These are phyloP conservation scores for Callipepla californica DNA, from an alignment of 2,113 vertebrate genomes.

Conservation along the genomic window DNA sequence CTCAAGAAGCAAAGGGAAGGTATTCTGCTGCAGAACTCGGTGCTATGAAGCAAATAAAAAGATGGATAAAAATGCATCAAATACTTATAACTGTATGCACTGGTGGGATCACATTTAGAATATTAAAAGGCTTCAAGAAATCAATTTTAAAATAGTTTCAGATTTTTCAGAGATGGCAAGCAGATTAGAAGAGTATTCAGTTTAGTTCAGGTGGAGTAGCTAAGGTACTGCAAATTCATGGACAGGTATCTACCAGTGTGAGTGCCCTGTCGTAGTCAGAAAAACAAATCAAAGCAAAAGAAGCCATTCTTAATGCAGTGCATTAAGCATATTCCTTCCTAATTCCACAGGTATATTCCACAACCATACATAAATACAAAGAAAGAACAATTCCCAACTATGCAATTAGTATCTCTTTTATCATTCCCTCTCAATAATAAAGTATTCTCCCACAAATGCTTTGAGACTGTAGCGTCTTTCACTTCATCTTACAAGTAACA, in stretches of 20 bases:
- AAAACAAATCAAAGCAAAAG: conserved; percentile 21
- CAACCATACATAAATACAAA: not conserved
- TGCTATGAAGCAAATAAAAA: not conserved
- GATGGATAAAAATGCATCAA: not conserved
- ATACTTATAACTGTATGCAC: not conserved
- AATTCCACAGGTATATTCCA: not conserved
- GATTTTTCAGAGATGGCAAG: not conserved
- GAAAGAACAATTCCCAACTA: not conserved
- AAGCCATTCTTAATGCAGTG: not conserved
- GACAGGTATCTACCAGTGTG: not conserved
- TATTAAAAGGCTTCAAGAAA: not conserved
- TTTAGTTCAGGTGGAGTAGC: conserved; percentile 1
- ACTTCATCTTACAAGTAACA: not conserved
- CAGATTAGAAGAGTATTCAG: not conserved
- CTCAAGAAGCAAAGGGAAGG: not conserved
- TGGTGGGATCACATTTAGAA: not conserved
- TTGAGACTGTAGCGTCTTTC: not conserved
- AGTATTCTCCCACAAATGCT: not conserved
- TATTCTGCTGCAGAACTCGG: not conserved
- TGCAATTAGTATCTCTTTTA: not conserved
- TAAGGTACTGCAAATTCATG: not conserved
- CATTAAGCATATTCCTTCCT: not conserved
- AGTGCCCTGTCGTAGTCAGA: not conserved
- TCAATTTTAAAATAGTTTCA: not conserved
- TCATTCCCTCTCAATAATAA: not conserved